These are phyloP conservation scores for Hirudinaria manillensis DNA, from an alignment of 2,888 invertebrate species.

Conservation along the genomic window DNA sequence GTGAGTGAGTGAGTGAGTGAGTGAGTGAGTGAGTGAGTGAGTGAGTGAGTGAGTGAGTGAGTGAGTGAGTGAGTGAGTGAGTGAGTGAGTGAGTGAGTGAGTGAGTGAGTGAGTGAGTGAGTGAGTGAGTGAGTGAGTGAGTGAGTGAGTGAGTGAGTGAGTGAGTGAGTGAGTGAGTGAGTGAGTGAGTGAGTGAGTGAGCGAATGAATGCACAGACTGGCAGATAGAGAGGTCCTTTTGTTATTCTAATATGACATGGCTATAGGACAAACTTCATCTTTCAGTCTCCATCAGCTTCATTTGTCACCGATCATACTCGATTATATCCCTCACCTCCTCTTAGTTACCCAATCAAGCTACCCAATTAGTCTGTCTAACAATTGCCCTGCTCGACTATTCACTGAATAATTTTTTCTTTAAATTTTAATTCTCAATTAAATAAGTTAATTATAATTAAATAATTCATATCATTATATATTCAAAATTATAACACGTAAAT, in stretches of 20 bases:
- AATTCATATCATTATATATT: neutral
- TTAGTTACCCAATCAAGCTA: no score
- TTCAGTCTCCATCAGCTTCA: constrained; percentile 2
- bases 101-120: constrained; percentile 9
- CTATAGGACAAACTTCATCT: constrained; percentile 6
- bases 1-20: neutral
- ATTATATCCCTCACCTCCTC: no score
- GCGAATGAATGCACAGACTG: neutral
- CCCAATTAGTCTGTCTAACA: no score
- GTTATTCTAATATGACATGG: constrained; percentile 6
- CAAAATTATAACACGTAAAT: neutral
- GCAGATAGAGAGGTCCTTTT: neutral
- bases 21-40: constrained; percentile 4
- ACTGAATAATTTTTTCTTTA: no score
- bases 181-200: neutral
- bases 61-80: neutral
- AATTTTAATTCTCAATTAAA: no score
- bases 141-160: constrained; percentile 1
- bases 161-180: neutral
- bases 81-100: constrained; percentile 1
- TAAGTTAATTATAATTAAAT: neutral
- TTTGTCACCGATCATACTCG: neutral
- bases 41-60: neutral
- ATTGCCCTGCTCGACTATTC: no score
- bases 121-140: constrained; percentile 5